Conservation (phyloP, 2,888 invertebrate genomes). For the Scaptomyza parva region DNA sequence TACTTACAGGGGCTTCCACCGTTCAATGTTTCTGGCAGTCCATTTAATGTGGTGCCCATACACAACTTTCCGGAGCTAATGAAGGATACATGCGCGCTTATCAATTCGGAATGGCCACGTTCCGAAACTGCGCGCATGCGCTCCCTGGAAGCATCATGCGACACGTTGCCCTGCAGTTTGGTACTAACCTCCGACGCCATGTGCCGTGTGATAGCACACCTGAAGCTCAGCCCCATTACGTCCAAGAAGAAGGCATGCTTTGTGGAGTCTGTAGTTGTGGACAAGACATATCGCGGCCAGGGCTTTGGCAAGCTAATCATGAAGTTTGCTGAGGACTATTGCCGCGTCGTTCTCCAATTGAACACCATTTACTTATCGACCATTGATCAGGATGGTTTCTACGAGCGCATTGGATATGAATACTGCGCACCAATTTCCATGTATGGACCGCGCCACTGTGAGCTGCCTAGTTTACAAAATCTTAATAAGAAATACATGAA, state of each 20-base stretch:
- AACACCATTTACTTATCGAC: constrained; percentile 89
- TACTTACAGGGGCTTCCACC: constrained; percentile 84
- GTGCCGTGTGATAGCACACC: constrained; percentile 90
- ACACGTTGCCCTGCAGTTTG: constrained; percentile 90
- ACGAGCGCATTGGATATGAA: constrained; percentile 90
- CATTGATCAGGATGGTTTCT: constrained; percentile 91
- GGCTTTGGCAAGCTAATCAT: constrained; percentile 92
- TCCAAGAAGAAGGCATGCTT: constrained; percentile 90
- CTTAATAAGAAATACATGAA: constrained; percentile 85
- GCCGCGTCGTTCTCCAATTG: constrained; percentile 87
- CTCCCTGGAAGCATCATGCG: constrained; percentile 90
- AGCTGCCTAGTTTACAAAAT: constrained; percentile 83
- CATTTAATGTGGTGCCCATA: constrained; percentile 88
- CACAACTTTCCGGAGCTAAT: constrained; percentile 90
- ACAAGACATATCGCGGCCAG: constrained; percentile 89
- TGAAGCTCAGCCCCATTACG: constrained; percentile 91
- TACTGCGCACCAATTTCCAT: constrained; percentile 89
- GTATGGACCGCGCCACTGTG: constrained; percentile 86
- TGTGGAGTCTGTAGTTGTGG: constrained; percentile 93
- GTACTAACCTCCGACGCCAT: constrained; percentile 87
- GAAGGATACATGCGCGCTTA: constrained; percentile 89
- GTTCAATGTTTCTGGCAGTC: constrained; percentile 84
- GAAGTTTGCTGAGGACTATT: constrained; percentile 90
- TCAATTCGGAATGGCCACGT: constrained; percentile 95
- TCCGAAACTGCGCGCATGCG: constrained; percentile 92